Evolutionary conservation across 2,113 vertebrate species (phyloP), one percentile per base, ranked within the genome.

Genomic region (Cryptotis parvus): DNA sequence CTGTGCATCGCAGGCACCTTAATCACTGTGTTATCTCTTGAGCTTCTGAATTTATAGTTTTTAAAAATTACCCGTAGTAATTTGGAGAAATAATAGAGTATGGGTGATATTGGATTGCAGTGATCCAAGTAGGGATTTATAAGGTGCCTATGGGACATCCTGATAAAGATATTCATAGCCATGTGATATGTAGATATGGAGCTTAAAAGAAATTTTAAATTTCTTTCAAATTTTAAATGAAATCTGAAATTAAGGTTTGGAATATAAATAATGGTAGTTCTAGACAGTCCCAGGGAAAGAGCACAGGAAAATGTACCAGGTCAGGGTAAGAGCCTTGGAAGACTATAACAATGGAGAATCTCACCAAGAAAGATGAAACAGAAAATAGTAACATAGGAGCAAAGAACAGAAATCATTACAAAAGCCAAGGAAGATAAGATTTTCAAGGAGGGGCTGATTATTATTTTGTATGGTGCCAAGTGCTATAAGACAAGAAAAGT

Each of bases 381-480:
- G 73, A 83, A 9, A 91, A 94, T 86, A 84, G 92, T 66, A 96
- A 92, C 63, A 93, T 52, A 85, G 88, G n/a, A 87, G 63, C 63
- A 72, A 70, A 61, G n/a, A 4, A 31, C 24, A 63, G 4, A 35
- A 63, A 72, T 72, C 41, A 14, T 61, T 49, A 52, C 35, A 43
- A 37, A 72, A 84, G 49, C 45, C 84, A 89, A 92, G 88, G 31
- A 68, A 91, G 49, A 75, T 24, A 84, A 69, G 31, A 20, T 70
- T 91, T 86, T 85, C 68, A 85, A 91, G 79, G 14, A 90, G 26
- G 31, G 43, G 35, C 20, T 77, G 43, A 61, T 87, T 72, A 91
- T 66, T 84, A 76, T 80, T 90, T 91, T 74, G 65, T 14, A 76
- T 39, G 43, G 52, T 74, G 29, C 84, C 72, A 94, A 90, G 33